phyloP scores from a whole-genome alignment of 2,888 invertebrate genomes.

The Thelaira solivaga region DNA sequence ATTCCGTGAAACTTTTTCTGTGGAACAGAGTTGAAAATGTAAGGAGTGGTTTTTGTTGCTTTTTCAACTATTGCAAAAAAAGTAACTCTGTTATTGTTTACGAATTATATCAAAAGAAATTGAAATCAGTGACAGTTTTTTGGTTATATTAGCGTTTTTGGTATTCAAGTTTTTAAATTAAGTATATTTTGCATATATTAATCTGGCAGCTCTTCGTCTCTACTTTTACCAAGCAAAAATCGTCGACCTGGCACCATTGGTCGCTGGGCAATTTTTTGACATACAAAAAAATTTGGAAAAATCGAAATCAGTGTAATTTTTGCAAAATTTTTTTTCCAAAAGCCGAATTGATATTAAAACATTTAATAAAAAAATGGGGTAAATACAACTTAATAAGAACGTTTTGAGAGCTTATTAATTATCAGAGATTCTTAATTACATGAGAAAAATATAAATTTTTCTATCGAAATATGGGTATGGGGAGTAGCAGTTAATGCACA shows the following conservation, averaged over 20 bases:
- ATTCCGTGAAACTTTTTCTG: constrained; percentile 62
- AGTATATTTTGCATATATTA: no score
- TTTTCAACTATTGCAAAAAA: neutral
- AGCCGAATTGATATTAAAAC: constrained; percentile 48
- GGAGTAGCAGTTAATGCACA: constrained; percentile 26
- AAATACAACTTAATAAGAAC: constrained; percentile 23
- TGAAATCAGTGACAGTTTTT: neutral
- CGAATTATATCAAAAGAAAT: constrained; percentile 28
- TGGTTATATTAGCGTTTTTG: no score
- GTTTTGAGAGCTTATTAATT: neutral
- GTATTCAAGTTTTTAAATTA: no score
- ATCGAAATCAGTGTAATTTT: constrained; percentile 64
- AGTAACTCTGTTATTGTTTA: constrained; percentile 43
- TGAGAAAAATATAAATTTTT: neutral
- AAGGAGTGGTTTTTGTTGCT: constrained; percentile 45
- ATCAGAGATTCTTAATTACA: neutral
- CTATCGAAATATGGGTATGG: no score
- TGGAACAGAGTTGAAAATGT: constrained; percentile 38
- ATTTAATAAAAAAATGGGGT: constrained; percentile 62
- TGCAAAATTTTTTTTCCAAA: constrained; percentile 54
- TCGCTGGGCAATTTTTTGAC: constrained; percentile 58
- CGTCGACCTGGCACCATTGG: neutral
- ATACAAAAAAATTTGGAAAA: constrained; percentile 64
- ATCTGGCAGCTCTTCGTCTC: no score
- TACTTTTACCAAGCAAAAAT: no score